Evolutionary conservation across 2,113 vertebrate genomes (phyloP), one percentile per base, ranked within the genome.

Genomic region (Campylomormyrus tamandua): DNA sequence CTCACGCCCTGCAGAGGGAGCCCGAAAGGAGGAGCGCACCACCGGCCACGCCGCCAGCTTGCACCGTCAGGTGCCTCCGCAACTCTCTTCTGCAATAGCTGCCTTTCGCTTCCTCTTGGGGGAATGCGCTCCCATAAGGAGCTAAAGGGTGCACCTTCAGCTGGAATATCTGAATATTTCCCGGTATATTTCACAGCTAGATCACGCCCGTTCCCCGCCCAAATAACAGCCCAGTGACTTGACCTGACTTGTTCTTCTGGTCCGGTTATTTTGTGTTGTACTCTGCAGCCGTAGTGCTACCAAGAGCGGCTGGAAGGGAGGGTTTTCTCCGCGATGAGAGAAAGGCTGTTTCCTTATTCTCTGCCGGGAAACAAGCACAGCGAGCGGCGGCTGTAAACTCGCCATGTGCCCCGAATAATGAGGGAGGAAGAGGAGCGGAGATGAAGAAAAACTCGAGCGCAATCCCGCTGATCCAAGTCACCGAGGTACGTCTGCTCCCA

Each of bases 371-470:
- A 53, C 17, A 24, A 11, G 70, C 27, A 27, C 5, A 5, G 24
- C 21, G 19, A 74, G n/a, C 45, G 24, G 58, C 45, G 88, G n/a
- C 19, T 31, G n/a, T 46, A 6, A 35, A 31, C 19, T 3, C 70
- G 31, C 48, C 31, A 50, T 24, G 70, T 27, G 52, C 77, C 21
- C 15, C n/a, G 49, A 53, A 50, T 31, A 83, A n/a, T 49, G 35
- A n/a, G 91, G 91, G 91, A 93, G 91, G 91, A 93, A 88, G 92
- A 91, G 89, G 90, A 93, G 91, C 11, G 80, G 80, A 90, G 91
- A 95, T 95, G 95, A 95, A 93, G 93, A 95, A 93, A 92, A 93
- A 94, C 90, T 85, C 91, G 92, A 94, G 93, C 24, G 85, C 91
- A 1, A 93, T 93, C 3, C 94, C 95, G 10, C 92, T 95, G 92